phyloP scores from a whole-genome alignment of 2,888 invertebrate genomes.

The Cryptus viduatorius region DNA sequence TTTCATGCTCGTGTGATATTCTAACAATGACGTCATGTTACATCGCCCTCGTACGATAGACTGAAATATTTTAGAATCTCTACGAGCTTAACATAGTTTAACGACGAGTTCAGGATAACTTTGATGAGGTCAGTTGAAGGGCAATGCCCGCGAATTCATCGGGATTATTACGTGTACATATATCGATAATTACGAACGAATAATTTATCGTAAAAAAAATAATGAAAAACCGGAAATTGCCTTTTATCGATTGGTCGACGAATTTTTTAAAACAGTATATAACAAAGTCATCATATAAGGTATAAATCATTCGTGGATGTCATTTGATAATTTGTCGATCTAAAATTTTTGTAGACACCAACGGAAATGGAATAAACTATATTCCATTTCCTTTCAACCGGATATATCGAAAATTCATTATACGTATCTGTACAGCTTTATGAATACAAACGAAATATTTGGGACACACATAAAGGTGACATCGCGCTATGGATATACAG shows the following conservation, averaged over 20 bases:
- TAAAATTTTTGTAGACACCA: neutral
- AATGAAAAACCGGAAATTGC: no score
- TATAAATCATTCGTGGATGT: neutral
- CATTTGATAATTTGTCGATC: neutral
- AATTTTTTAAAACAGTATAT: neutral
- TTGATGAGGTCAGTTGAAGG: no score
- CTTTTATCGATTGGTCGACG: no score
- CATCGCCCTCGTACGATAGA: neutral
- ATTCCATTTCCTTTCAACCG: neutral
- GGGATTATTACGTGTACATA: no score
- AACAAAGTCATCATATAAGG: neutral
- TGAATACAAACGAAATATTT: conserved; percentile 28
- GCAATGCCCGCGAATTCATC: no score
- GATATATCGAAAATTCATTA: conserved; percentile 38
- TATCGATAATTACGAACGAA: no score
- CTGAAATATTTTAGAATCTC: conserved; percentile 12
- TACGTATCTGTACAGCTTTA: conserved; percentile 3
- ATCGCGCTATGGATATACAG: conserved; percentile 4
- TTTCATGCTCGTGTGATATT: conserved; percentile 12
- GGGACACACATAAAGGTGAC: conserved; percentile 9
- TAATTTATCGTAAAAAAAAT: no score
- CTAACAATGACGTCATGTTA: neutral
- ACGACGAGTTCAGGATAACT: no score
- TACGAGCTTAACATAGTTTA: neutral
- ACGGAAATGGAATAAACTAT: neutral